These are phyloP conservation scores for Poecile atricapillus DNA, from an alignment of 2,113 vertebrate genomes.

Conservation along the genomic window DNA sequence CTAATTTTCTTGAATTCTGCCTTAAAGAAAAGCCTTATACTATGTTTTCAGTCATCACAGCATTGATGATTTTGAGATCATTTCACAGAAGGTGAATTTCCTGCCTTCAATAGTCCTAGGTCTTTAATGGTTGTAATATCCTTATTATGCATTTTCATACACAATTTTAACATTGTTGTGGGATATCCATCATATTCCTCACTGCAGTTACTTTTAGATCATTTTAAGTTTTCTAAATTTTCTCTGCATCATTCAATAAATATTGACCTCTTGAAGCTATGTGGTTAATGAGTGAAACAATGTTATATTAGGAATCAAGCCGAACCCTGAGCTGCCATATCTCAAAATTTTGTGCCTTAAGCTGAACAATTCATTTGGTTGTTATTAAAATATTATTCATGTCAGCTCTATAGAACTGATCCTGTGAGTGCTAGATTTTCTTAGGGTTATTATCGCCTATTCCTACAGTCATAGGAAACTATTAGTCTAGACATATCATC, in stretches of 20 bases:
- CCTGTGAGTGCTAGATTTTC: neutral
- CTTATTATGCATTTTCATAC: neutral
- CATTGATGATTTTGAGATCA: neutral
- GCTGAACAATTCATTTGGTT: neutral
- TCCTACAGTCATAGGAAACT: neutral
- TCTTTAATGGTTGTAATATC: neutral
- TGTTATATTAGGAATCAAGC: rapidly evolving
- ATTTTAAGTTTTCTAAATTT: neutral
- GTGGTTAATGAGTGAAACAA: neutral
- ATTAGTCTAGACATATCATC: neutral
- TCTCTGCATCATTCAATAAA: neutral
- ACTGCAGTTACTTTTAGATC: neutral
- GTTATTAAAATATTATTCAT: neutral
- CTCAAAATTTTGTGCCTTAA: neutral
- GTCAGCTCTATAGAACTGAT: neutral
- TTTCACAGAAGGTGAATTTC: neutral
- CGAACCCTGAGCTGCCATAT: neutral
- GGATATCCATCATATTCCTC: neutral
- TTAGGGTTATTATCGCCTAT: neutral
- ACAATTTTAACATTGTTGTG: neutral
- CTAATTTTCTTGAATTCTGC: neutral
- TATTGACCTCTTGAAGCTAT: neutral
- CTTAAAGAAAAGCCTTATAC: neutral
- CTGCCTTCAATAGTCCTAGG: neutral
- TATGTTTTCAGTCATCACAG: neutral